Conservation (phyloP, 2,888 invertebrate genomes). For the Hemistola chrysoprasaria region DNA sequence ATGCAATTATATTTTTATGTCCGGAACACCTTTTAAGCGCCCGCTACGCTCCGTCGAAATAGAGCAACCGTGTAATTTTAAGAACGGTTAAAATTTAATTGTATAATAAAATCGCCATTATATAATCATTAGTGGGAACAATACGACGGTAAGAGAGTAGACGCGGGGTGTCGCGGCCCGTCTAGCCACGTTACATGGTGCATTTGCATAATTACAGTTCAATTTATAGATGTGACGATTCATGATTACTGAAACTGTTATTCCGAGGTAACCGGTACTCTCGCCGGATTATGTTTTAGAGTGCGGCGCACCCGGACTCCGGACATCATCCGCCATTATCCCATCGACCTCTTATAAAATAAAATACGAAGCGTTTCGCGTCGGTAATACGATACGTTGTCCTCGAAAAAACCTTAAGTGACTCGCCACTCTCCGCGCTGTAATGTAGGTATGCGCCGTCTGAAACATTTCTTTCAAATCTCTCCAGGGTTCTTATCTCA, state of each 20-base stretch:
- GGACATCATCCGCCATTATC: constrained; percentile 45
- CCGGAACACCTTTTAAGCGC: constrained; percentile 44
- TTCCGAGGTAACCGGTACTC: constrained; percentile 53
- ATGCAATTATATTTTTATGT: constrained; percentile 37
- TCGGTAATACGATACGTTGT: constrained; percentile 46
- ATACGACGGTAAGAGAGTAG: constrained; percentile 46
- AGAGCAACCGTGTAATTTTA: constrained; percentile 70
- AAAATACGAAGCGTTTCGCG: constrained; percentile 46
- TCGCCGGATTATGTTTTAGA: constrained; percentile 50
- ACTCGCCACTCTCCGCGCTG: constrained; percentile 39
- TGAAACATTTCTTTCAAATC: constrained; percentile 57
- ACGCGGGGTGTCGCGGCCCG: constrained; percentile 35
- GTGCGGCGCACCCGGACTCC: constrained; percentile 28
- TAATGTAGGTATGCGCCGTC: constrained; percentile 45
- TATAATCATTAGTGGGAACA: constrained; percentile 76
- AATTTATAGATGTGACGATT: constrained; percentile 69
- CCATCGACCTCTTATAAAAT: constrained; percentile 49
- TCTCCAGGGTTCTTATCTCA: constrained; percentile 60
- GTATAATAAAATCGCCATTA: constrained; percentile 78
- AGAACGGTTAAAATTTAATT: constrained; percentile 78
- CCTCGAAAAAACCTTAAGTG: constrained; percentile 44
- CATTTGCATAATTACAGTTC: constrained; percentile 77
- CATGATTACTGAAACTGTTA: constrained; percentile 68
- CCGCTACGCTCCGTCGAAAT: constrained; percentile 63
- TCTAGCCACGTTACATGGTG: constrained; percentile 67